phyloP scores from a whole-genome alignment of 2,113 vertebrate species.

The Ciconia stormi region DNA sequence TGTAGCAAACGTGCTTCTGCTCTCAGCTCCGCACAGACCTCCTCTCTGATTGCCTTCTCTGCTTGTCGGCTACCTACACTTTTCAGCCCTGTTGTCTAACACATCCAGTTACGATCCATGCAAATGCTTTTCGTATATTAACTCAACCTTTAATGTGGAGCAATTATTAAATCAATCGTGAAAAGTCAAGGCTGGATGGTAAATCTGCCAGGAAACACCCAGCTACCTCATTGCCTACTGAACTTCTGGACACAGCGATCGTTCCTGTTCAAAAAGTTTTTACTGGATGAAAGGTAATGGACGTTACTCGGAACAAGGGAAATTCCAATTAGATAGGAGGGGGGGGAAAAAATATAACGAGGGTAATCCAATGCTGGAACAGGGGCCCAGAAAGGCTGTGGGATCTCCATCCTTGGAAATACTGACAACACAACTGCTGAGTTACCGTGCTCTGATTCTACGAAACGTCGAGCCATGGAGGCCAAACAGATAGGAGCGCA shows the following conservation, averaged over 20 bases:
- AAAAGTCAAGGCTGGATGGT: background rate
- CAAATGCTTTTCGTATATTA: background rate
- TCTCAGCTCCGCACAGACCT: background rate
- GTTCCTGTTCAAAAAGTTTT: background rate
- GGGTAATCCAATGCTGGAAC: background rate
- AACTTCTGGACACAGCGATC: background rate
- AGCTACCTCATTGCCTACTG: background rate
- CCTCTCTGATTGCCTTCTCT: background rate
- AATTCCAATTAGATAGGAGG: background rate
- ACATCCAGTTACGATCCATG: background rate
- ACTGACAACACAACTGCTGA: background rate
- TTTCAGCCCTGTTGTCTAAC: background rate
- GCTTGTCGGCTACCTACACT: background rate
- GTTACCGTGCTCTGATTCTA: background rate
- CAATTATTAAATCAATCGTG: background rate
- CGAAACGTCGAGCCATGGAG: background rate
- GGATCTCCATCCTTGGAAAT: background rate
- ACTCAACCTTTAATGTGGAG: too few relatives aligned
- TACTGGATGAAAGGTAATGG: background rate
- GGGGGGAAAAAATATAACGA: accelerated
- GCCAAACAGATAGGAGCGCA: background rate
- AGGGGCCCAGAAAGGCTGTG: background rate
- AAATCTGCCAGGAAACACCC: background rate
- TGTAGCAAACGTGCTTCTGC: background rate
- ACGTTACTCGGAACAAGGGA: background rate